Evolutionary conservation across 2,888 invertebrate genomes (phyloP), one percentile per base, ranked within the genome.

Genomic region (Macaria notata): DNA sequence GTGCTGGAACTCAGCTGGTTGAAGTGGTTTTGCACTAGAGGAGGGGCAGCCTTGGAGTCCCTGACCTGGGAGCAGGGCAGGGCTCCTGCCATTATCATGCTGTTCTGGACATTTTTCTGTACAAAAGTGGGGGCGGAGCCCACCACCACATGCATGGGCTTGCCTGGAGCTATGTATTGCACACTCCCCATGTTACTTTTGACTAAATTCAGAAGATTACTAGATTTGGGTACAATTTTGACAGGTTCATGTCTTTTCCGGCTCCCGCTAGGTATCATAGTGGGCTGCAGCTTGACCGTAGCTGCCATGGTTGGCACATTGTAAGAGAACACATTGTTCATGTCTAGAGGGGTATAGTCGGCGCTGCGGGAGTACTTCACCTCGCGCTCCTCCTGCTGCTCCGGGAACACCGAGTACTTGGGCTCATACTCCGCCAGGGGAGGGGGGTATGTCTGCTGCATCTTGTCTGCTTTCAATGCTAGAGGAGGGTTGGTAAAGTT

Each of bases 51-150:
- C 71, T 88, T 88, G 31, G 76, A 64, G 46, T 86, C 81, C 46
- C 86, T 67, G 50, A 83, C 72, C 63, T 80, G 81, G 19, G 78
- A 62, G 48, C 75, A 73, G 33, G 84, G 79, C 54, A 84, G 61
- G 56, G 72, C 80, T n/a, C 84, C 78, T n/a, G 87, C 69, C 77
- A 91, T 71, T 31, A 90, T 81, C 81, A 89, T 81, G 63, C 83
- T 91, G 59, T 84, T 89, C 62, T 87, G 89, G 33, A 86, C 71
- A 80, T 84, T 88, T 62, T 89, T 91, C 62, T 88, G 90, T n/a
- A 88, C 80, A 78, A 85, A 89, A 46, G 86, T 72, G 31, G 88
- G 84, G 53, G 85, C 59, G 42, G 87, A 81, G 63, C 89, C 73
- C 75, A 89, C 76, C 8, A 88, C 76, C 5, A 88, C 77, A 71